Percentiles rank a stretch among this genome's conserved stretches.
Evolutionary conservation across 2,888 invertebrate genomes (phyloP).

Genomic region (Cylloceria caligata): DNA sequence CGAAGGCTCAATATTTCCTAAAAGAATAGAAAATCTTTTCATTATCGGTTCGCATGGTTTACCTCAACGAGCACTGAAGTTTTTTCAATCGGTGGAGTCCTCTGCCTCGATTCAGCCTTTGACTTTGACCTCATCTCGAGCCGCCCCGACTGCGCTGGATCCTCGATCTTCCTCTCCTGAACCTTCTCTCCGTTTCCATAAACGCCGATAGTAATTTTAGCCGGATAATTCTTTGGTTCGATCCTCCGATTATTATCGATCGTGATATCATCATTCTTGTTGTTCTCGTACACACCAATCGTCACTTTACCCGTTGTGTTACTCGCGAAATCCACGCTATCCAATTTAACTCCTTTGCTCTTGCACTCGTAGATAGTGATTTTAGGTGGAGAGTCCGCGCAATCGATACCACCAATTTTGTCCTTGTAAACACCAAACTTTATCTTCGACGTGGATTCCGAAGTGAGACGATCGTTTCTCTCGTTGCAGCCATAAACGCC

Average conservation of each 20-base stretch:
- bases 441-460: constrained; percentile 49
- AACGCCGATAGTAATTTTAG: constrained; percentile 47
- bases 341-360: constrained; percentile 49
- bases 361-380: constrained; percentile 59
- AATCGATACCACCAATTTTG: constrained; percentile 60
- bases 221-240: constrained; percentile 27
- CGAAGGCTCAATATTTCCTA: background rate
- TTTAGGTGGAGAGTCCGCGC: constrained; percentile 35
- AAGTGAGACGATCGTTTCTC: constrained; percentile 71
- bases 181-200: constrained; percentile 41
- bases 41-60: constrained; percentile 56
- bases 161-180: constrained; percentile 34
- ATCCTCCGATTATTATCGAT: constrained; percentile 37
- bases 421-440: constrained; percentile 64
- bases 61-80: constrained; percentile 72
- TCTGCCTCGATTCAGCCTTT: constrained; percentile 74
- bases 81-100: constrained; percentile 70
- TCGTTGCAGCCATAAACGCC: constrained; percentile 81
- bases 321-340: constrained; percentile 48
- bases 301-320: constrained; percentile 62
- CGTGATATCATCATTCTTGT: constrained; percentile 33
- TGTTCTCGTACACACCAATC: constrained; percentile 64
- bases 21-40: background rate
- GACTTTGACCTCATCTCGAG: constrained; percentile 66
- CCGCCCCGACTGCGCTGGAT: constrained; percentile 43